Evolutionary conservation across 2,888 invertebrate genomes (phyloP).

Genomic region (Epirrita christyi): DNA sequence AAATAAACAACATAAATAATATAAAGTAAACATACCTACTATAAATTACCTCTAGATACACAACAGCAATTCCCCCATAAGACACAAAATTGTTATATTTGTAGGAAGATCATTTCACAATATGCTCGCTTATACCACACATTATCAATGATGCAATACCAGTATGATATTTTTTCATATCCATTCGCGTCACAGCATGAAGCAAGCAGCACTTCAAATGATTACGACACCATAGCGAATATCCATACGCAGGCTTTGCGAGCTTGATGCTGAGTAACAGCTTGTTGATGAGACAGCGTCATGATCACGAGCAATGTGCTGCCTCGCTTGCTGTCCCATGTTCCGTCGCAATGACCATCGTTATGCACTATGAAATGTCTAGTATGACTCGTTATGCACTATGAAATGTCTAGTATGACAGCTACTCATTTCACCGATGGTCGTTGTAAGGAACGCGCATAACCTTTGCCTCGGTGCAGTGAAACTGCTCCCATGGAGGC

Average conservation of each 20-base stretch:
- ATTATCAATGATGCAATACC: slow-evolving; percentile 8
- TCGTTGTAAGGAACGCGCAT: slow-evolving; percentile 54
- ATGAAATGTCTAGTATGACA: slow-evolving; percentile 38
- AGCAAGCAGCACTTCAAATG: slow-evolving; percentile 58
- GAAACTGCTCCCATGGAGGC: slow-evolving; percentile 87
- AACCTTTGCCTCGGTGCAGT: slow-evolving; percentile 80
- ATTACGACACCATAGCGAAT: slow-evolving; percentile 53
- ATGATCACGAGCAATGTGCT: slow-evolving; percentile 56
- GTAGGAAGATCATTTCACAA: slow-evolving; percentile 9
- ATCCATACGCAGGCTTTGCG: slow-evolving; percentile 59
- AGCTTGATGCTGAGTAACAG: slow-evolving; percentile 69
- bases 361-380: slow-evolving; percentile 39
- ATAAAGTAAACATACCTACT: slow-evolving; percentile 21
- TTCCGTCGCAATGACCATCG: slow-evolving; percentile 54
- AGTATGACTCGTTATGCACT: slow-evolving; percentile 43
- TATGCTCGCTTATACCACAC: slow-evolving; percentile 16
- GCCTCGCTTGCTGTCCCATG: slow-evolving; percentile 59
- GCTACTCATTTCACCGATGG: slow-evolving; percentile 61
- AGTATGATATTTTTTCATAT: slow-evolving; percentile 41
- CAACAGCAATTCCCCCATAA: slow-evolving; percentile 11
- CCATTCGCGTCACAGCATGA: slow-evolving; percentile 73
- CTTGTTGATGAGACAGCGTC: slow-evolving; percentile 59
- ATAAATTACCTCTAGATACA: slow-evolving; percentile 27
- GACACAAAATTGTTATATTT: background rate
- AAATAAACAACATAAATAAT: slow-evolving; percentile 44